Evolutionary conservation across 2,797 vertebrate species (phyloP).

Genomic region (Enteromius paludinosus): DNA sequence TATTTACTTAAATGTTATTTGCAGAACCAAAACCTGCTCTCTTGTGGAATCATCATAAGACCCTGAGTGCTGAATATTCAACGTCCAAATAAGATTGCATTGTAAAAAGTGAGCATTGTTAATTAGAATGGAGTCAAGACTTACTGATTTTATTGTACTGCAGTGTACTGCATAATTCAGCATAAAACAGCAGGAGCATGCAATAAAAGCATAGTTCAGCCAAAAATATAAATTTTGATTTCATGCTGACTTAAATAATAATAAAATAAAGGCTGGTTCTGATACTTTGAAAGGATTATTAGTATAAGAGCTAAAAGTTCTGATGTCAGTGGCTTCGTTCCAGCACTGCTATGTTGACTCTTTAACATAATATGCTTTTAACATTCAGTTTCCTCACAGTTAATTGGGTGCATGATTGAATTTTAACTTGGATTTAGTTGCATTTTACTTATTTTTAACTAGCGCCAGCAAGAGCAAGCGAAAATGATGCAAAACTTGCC

Average conservation of each 20-base stretch:
- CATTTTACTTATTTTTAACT: background rate
- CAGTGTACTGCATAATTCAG: background rate
- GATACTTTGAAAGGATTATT: background rate
- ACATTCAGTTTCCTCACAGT: background rate
- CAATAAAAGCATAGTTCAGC: background rate
- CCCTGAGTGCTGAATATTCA: background rate
- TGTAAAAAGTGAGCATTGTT: background rate
- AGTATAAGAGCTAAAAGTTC: background rate
- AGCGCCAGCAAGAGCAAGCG: background rate
- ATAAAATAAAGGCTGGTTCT: background rate
- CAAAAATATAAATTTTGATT: background rate
- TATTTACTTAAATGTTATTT: no score
- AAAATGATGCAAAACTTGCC: constrained; percentile 11
- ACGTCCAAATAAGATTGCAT: background rate
- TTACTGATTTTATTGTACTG: background rate
- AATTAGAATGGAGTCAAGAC: no score
- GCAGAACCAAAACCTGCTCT: no score
- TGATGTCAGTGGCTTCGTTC: background rate
- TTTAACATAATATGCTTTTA: constrained; percentile 1
- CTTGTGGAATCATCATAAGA: no score
- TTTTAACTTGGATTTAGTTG: constrained; percentile 7
- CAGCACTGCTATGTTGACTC: background rate
- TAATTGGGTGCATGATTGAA: background rate
- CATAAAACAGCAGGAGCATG: background rate
- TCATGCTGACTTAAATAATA: background rate